Evolutionary conservation across 1,140 invertebrate genomes (phyloP).

Genomic region (Eriosoma lanigerum): DNA sequence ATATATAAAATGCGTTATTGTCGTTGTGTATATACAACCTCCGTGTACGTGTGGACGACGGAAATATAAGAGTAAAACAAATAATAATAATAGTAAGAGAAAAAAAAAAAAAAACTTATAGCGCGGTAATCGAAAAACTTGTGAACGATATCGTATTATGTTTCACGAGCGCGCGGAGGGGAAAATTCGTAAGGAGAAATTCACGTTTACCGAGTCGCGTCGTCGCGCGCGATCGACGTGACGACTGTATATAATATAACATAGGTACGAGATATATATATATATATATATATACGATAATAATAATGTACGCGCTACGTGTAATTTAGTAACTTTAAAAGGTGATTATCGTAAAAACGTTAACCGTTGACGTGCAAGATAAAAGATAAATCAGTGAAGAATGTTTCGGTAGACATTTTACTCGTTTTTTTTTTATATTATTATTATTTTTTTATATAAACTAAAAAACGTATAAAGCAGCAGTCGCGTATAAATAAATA

Average conservation of each 20-base stretch:
- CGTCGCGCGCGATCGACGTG: constrained; percentile 10
- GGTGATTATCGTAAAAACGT: constrained; percentile 47
- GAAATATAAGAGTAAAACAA: constrained; percentile 5
- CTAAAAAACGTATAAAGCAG: constrained; percentile 11
- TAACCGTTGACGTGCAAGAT: constrained; percentile 47
- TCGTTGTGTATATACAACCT: background rate
- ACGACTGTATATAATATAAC: background rate
- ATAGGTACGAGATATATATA: too few relatives aligned
- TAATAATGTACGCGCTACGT: background rate
- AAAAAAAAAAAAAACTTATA: background rate
- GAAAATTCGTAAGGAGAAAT: background rate
- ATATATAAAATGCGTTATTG: too few relatives aligned
- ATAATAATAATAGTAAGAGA: too few relatives aligned
- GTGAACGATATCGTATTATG: background rate
- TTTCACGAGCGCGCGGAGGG: background rate
- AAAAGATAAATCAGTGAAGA: constrained; percentile 49
- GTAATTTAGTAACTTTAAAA: constrained; percentile 51
- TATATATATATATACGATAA: too few relatives aligned
- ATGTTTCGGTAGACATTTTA: constrained; percentile 48
- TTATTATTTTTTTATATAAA: constrained; percentile 4
- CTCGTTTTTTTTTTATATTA: constrained; percentile 12
- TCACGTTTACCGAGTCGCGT: constrained; percentile 3
- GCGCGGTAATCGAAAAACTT: background rate
- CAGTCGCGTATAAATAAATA: too few relatives aligned
- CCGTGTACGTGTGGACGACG: background rate